A percentile compares a stretch with the other conserved stretches of the same genome.
Evolutionary conservation across 30 jellyfish, hydroid and myxozoan genomes (phyloP).

Genomic region (Turritopsis dohrnii): DNA sequence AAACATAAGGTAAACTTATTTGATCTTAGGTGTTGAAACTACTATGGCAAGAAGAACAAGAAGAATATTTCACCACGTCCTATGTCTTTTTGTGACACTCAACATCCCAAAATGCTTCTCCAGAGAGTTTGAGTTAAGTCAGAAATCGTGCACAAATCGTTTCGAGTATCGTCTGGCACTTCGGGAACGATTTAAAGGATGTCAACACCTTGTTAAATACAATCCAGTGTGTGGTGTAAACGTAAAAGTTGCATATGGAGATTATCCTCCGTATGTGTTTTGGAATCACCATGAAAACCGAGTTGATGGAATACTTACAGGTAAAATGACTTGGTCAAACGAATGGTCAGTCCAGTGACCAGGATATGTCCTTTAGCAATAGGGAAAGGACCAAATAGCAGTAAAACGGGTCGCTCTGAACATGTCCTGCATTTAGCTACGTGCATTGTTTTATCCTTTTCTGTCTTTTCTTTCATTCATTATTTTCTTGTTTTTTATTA

Average conservation of each 20-base stretch:
- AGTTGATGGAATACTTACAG: constrained; percentile 32
- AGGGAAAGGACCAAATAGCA: no score
- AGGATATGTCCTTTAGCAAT: no score
- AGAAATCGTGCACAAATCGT: constrained; percentile 17
- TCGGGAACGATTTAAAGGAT: neutral
- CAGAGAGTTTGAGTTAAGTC: neutral
- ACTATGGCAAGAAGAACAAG: neutral
- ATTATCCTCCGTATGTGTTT: constrained; percentile 31
- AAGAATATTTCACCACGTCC: neutral
- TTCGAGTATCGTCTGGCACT: constrained; percentile 8
- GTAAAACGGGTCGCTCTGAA: no score
- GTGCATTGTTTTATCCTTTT: no score
- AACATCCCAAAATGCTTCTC: neutral
- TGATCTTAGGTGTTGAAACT: neutral
- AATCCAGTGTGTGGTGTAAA: constrained; percentile 27
- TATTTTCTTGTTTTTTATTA: neutral
- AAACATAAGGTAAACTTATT: no score
- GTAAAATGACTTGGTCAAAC: neutral
- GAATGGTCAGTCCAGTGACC: no score
- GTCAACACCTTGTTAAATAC: neutral
- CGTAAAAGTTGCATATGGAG: constrained; percentile 24
- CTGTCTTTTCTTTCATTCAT: neutral
- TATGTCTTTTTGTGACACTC: neutral
- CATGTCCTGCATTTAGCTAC: no score
- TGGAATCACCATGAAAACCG: neutral